phyloP scores from a whole-genome alignment of 2,888 invertebrate genomes.

The Apeira syringaria region DNA sequence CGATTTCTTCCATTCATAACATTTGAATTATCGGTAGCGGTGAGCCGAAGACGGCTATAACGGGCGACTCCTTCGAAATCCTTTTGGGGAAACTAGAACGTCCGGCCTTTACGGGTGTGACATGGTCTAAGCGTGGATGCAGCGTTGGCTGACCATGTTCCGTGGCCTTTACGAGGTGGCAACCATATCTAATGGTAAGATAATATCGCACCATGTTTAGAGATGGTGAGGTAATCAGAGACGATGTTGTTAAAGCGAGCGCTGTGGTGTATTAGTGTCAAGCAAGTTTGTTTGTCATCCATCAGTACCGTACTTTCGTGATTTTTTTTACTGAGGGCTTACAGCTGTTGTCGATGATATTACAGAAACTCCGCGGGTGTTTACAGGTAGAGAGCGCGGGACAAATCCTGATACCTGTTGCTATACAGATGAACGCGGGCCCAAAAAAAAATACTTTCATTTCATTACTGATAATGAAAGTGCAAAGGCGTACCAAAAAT shows the following conservation, averaged over 20 bases:
- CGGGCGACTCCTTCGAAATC: constrained; percentile 50
- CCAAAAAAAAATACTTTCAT: too few relatives aligned
- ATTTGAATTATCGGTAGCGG: constrained; percentile 28
- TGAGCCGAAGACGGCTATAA: constrained; percentile 54
- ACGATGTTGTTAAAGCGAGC: constrained; percentile 33
- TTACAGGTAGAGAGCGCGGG: too few relatives aligned
- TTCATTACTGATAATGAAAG: too few relatives aligned
- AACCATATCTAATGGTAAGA: constrained; percentile 49
- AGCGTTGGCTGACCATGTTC: constrained; percentile 38
- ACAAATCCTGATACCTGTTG: too few relatives aligned
- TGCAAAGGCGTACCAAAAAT: too few relatives aligned
- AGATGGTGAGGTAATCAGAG: constrained; percentile 31
- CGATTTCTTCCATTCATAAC: constrained; percentile 32
- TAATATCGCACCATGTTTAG: constrained; percentile 45
- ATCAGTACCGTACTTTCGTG: too few relatives aligned
- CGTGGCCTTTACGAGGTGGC: constrained; percentile 45
- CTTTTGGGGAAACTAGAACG: constrained; percentile 60
- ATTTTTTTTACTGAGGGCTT: too few relatives aligned
- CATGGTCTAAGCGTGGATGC: constrained; percentile 42
- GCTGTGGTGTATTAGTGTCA: neutral
- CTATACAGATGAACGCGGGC: too few relatives aligned
- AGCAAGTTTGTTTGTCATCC: neutral
- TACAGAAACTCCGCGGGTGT: too few relatives aligned
- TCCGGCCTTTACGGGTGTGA: constrained; percentile 42
- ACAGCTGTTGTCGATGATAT: too few relatives aligned